Conservation (phyloP, 2,888 invertebrate genomes). For the Corbicula japonica region DNA sequence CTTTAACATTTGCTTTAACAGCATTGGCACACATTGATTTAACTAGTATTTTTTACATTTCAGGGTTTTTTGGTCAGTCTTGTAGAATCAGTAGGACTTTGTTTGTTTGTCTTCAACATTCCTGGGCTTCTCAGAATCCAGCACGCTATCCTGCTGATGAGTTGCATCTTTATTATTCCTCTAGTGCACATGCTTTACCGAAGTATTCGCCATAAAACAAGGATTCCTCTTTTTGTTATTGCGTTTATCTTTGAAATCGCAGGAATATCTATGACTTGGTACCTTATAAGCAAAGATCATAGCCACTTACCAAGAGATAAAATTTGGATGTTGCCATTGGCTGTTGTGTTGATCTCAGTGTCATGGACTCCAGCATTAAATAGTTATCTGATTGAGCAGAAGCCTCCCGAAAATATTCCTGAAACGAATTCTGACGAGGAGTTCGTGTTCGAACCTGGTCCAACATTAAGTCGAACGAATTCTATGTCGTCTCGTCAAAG, state of each 20-base stretch:
- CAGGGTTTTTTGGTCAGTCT: constrained; percentile 73
- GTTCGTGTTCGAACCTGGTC: background rate
- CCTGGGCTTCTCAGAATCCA: constrained; percentile 55
- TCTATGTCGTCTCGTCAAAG: background rate
- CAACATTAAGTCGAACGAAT: background rate
- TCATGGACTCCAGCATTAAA: constrained; percentile 74
- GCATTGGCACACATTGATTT: background rate
- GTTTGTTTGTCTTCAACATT: constrained; percentile 74
- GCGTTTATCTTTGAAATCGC: constrained; percentile 52
- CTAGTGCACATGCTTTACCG: constrained; percentile 21
- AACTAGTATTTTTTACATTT: constrained; percentile 33
- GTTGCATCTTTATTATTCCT: constrained; percentile 71
- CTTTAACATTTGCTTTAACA: background rate
- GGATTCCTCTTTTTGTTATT: constrained; percentile 31
- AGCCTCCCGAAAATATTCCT: background rate
- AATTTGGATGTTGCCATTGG: constrained; percentile 66
- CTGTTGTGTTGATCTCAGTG: constrained; percentile 68
- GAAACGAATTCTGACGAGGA: background rate
- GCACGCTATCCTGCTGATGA: constrained; percentile 68
- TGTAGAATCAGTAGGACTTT: constrained; percentile 75
- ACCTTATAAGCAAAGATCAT: constrained; percentile 5
- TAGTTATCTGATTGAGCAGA: constrained; percentile 37
- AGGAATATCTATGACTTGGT: constrained; percentile 50
- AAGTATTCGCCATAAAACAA: background rate
- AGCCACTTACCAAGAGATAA: constrained; percentile 1